Conservation (phyloP, 2,113 vertebrate genomes). For the Eurystomus gularis region DNA sequence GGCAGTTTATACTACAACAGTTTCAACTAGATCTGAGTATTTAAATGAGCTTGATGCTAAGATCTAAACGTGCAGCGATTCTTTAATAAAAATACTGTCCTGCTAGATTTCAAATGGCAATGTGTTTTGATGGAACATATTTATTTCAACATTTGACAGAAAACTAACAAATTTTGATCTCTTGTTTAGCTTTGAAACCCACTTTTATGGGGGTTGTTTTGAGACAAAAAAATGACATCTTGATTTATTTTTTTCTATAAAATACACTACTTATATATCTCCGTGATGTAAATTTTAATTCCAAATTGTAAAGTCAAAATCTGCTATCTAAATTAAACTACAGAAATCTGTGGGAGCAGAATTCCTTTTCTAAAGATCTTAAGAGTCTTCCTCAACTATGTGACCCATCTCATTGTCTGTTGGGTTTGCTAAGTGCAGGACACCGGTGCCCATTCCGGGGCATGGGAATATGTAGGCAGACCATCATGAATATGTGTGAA, state of each 20-base stretch:
- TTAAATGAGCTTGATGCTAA: background rate
- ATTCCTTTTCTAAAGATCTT: background rate
- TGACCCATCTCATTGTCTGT: background rate
- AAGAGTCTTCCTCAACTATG: background rate
- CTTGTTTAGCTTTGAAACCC: background rate
- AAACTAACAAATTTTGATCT: background rate
- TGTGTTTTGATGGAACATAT: background rate
- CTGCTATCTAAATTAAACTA: background rate
- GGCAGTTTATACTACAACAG: background rate
- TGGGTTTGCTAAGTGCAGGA: background rate
- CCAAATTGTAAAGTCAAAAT: background rate
- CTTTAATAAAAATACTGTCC: background rate
- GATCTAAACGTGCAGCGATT: background rate
- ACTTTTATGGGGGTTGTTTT: accelerated
- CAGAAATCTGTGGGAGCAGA: background rate
- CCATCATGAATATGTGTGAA: background rate
- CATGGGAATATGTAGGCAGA: background rate
- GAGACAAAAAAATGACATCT: background rate
- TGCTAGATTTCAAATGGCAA: background rate
- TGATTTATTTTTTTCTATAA: background rate
- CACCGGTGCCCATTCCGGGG: accelerated
- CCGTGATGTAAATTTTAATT: background rate
- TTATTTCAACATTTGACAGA: background rate
- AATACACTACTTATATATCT: background rate
- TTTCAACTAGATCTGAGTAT: background rate